Evolutionary conservation across 2,797 vertebrate species (phyloP).

Genomic region (Spinus olivaceus): DNA sequence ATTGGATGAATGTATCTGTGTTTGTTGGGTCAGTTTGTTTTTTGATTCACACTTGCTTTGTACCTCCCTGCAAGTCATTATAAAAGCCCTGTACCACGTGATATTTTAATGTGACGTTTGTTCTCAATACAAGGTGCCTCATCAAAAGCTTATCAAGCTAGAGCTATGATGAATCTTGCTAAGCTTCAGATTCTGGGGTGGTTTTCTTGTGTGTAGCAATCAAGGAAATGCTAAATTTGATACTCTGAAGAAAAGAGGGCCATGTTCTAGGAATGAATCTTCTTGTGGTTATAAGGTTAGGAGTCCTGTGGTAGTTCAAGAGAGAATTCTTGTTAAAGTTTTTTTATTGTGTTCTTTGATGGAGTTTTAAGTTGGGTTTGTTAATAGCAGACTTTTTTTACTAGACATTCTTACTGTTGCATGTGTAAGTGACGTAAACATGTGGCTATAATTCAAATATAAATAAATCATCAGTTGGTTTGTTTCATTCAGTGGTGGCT

Average conservation of each 20-base stretch:
- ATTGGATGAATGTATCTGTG: background rate
- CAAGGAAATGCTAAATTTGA: background rate
- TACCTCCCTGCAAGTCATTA: background rate
- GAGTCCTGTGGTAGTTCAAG: background rate
- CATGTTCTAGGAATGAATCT: rapidly evolving
- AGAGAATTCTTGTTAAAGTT: background rate
- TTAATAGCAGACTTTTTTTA: background rate
- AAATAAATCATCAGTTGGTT: background rate
- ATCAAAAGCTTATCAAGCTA: background rate
- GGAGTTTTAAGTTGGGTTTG: background rate
- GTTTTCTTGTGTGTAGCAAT: background rate
- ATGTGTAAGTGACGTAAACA: background rate
- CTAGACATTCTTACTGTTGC: background rate
- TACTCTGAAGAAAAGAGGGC: background rate
- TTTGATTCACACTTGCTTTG: background rate
- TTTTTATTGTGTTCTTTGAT: background rate
- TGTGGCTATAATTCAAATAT: background rate
- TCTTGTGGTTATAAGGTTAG: background rate
- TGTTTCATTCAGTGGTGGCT: background rate
- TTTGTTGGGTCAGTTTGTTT: background rate
- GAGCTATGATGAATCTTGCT: background rate
- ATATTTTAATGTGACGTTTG: background rate
- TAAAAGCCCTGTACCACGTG: background rate
- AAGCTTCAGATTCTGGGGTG: background rate
- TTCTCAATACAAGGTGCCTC: background rate